These are phyloP conservation scores for Pseudomugil gertrudae DNA, from an alignment of 2,797 vertebrate species.

Conservation along the genomic window DNA sequence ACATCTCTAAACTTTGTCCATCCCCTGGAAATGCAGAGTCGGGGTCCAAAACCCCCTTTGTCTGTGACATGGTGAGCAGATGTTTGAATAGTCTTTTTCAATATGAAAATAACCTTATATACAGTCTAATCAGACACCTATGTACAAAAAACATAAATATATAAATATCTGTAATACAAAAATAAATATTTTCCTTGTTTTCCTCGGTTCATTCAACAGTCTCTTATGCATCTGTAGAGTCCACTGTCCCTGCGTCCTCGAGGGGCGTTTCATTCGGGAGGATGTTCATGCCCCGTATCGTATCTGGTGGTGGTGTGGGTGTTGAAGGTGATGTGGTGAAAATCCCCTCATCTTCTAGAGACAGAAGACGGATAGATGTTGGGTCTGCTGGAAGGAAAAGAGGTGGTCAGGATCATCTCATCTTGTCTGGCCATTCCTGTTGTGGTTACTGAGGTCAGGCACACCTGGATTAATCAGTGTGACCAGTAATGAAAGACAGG, in stretches of 20 bases:
- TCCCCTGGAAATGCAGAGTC: constrained; percentile 50
- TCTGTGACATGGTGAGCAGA: constrained; percentile 53
- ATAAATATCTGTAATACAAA: constrained; percentile 99
- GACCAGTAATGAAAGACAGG: too few relatives aligned
- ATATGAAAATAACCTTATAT: constrained; percentile 84
- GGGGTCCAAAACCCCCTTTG: constrained; percentile 40
- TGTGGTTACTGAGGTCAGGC: too few relatives aligned
- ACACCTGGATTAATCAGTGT: too few relatives aligned
- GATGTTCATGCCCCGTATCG: constrained; percentile 74
- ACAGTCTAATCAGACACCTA: constrained; percentile 87
- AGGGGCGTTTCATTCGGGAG: constrained; percentile 58
- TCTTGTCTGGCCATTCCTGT: too few relatives aligned
- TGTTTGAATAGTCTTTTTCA: constrained; percentile 69
- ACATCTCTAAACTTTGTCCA: constrained; percentile 25
- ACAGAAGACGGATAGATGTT: constrained; percentile 81
- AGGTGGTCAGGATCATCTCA: too few relatives aligned
- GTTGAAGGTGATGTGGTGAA: constrained; percentile 78
- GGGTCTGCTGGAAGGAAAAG: constrained; percentile 72
- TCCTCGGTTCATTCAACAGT: constrained; percentile 63
- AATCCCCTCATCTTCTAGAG: constrained; percentile 85
- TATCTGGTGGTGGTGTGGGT: constrained; percentile 65
- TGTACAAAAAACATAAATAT: constrained; percentile 99
- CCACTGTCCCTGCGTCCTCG: constrained; percentile 54
- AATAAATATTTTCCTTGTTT: constrained; percentile 92
- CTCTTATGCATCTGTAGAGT: constrained; percentile 73